phyloP scores from a whole-genome alignment of 2,888 invertebrate genomes.

The Drosophila vallismaia region DNA sequence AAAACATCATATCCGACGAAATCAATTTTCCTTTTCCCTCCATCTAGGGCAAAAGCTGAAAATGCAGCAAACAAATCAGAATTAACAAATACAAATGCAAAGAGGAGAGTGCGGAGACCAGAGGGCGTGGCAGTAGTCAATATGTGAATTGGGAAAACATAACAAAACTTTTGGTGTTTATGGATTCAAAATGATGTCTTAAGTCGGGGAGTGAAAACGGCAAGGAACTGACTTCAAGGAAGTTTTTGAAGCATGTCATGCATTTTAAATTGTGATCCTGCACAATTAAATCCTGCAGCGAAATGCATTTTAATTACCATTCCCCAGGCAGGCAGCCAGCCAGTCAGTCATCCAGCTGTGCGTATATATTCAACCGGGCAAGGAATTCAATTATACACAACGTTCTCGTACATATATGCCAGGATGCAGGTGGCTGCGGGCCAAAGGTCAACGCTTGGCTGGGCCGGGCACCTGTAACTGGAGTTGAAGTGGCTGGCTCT shows the following conservation, averaged over 20 bases:
- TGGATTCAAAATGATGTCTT: conserved; percentile 33
- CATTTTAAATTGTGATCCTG: conserved; percentile 51
- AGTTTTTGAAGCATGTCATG: conserved; percentile 48
- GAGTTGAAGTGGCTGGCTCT: background rate
- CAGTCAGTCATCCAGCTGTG: conserved; percentile 3
- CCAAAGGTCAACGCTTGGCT: conserved; percentile 53
- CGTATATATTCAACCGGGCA: conserved; percentile 25
- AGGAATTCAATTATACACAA: conserved; percentile 59
- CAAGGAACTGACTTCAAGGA: conserved; percentile 29
- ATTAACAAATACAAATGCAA: conserved; percentile 67
- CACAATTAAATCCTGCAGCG: conserved; percentile 40
- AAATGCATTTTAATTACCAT: conserved; percentile 57
- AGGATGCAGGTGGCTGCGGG: conserved; percentile 44
- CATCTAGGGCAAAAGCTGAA: conserved; percentile 35
- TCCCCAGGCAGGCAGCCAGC: background rate
- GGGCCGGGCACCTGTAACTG: conserved; percentile 26
- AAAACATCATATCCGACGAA: conserved; percentile 56
- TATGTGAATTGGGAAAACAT: conserved; percentile 16
- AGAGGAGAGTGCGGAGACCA: too few relatives aligned
- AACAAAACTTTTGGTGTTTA: conserved; percentile 17
- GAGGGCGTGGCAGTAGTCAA: conserved; percentile 30
- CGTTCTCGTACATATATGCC: background rate
- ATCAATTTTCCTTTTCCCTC: conserved; percentile 63
- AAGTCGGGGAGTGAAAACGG: conserved; percentile 28
- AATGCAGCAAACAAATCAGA: conserved; percentile 74